These are phyloP conservation scores for Pristionchus japonicus DNA, from an alignment of 2,888 invertebrate genomes.

Conservation along the genomic window DNA sequence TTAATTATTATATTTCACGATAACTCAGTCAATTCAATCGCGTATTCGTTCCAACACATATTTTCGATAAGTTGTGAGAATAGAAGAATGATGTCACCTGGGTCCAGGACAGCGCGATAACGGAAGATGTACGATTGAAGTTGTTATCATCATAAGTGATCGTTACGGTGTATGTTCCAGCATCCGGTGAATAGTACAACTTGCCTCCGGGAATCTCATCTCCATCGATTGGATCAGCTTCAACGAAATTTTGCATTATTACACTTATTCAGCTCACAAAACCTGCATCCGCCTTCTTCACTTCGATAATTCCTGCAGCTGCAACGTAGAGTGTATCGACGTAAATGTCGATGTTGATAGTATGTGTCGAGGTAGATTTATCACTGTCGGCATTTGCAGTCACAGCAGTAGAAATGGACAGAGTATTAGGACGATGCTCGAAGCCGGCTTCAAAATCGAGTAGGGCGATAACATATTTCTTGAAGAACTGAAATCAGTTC, in stretches of 20 bases:
- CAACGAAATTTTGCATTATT: neutral
- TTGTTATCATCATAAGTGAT: neutral
- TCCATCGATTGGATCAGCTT: neutral
- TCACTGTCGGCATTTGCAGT: neutral
- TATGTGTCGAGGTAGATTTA: neutral
- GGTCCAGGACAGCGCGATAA: neutral
- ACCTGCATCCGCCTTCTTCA: neutral
- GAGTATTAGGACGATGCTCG: neutral
- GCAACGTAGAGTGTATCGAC: neutral
- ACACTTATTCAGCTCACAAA: neutral
- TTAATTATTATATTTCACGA: neutral
- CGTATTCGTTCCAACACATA: too few relatives aligned
- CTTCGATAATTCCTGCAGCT: neutral
- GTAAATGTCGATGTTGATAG: neutral
- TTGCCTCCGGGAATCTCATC: neutral
- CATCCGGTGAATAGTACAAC: neutral
- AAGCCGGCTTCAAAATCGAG: neutral
- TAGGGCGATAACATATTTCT: neutral
- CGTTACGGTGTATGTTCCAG: neutral
- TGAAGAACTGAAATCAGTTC: conserved; percentile 38
- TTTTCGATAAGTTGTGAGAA: neutral
- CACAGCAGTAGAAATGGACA: neutral
- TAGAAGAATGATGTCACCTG: neutral
- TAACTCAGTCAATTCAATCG: too few relatives aligned
- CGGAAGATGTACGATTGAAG: neutral